phyloP scores from a whole-genome alignment of 2,888 invertebrate genomes.

The Galeopsomyia nigrocyanea region DNA sequence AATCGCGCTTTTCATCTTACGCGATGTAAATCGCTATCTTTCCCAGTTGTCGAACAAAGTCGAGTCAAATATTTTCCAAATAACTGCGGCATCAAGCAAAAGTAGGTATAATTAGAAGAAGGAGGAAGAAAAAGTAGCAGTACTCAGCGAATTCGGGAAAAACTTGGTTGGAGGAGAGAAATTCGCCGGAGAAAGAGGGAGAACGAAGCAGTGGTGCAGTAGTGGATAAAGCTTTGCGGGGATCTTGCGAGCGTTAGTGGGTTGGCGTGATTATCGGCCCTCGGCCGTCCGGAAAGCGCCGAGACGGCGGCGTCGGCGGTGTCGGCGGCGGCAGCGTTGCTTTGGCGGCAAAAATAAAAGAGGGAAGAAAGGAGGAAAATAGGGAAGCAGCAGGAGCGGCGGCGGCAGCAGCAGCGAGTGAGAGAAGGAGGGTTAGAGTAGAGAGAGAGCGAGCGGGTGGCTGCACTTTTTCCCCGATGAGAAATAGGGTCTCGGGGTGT shows the following conservation, averaged over 20 bases:
- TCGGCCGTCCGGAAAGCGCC: conserved; percentile 13
- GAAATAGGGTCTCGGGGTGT: conserved; percentile 67
- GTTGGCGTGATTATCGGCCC: too few relatives aligned
- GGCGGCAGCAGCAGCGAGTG: not conserved
- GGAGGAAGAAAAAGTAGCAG: conserved; percentile 18
- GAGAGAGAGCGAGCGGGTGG: conserved; percentile 49
- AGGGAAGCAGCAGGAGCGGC: not conserved
- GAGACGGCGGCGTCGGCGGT: conserved; percentile 16
- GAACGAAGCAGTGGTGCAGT: not conserved
- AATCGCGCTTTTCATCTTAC: too few relatives aligned
- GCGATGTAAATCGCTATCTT: too few relatives aligned
- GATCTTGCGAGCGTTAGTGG: not conserved
- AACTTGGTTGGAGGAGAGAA: too few relatives aligned
- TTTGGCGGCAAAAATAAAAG: not conserved
- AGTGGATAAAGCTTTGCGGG: conserved; percentile 3
- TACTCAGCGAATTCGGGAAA: conserved; percentile 9
- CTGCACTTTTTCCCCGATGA: conserved; percentile 66
- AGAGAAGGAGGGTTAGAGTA: conserved; percentile 24
- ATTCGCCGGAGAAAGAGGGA: not conserved
- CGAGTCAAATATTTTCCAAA: too few relatives aligned
- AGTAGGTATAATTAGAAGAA: conserved; percentile 2
- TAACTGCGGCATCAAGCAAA: not conserved
- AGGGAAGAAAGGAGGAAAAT: not conserved
- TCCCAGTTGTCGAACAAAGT: too few relatives aligned
- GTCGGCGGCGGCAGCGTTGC: conserved; percentile 3